Base-by-base conservation (phyloP, 2,113 vertebrate species). In the Erythrocercus mccallii region DNA sequence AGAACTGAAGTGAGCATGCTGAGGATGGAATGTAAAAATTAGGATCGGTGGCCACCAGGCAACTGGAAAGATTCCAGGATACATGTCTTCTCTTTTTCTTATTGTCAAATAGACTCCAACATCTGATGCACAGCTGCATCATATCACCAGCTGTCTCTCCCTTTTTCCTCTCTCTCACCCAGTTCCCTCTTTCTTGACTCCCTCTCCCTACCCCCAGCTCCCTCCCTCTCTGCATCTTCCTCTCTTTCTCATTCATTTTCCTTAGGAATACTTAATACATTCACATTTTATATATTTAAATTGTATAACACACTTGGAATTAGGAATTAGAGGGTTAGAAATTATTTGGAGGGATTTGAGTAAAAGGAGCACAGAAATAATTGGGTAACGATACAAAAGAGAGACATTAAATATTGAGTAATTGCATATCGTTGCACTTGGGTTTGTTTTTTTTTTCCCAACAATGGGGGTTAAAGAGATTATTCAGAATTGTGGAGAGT, bases 151-250 rank as follows among this genome's bases (percentile, higher is more conserved):
- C 47, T 89, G 14, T 60, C 37, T 76, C 23, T 92, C 15, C 3
- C 17, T 71, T 38, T 50, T 48, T 58, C 10, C 14, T 28, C 3
- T 44, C 25, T 37, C 25, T 54, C 4, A 0, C 15, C 7, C 14
- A 30, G 18, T 12, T 35, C 14, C 3, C 2, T 5, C 8, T 33
- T n/a, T 37, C 23, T 61, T 66, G 11, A 19, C 25, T 57, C 25
- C 3, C 5, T 35, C 17, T 74, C 33, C 11, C 4, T 42, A 21
- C 10, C 19, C 14, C 6, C 14, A 18, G 17, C n/a, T 70, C 14
- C 0, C 4, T 68, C 4, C 1, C 2, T 5, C 4, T 47, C 33
- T 23, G 4, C 21, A 64, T 80, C 37, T 56, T 62, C 23, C 9
- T 24, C 31, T 73, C 31, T 60, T 37, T 77, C 20, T 71, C 23